These are phyloP conservation scores for Harpagoxenus sublaevis DNA, from an alignment of 2,888 invertebrate genomes.

Conservation along the genomic window DNA sequence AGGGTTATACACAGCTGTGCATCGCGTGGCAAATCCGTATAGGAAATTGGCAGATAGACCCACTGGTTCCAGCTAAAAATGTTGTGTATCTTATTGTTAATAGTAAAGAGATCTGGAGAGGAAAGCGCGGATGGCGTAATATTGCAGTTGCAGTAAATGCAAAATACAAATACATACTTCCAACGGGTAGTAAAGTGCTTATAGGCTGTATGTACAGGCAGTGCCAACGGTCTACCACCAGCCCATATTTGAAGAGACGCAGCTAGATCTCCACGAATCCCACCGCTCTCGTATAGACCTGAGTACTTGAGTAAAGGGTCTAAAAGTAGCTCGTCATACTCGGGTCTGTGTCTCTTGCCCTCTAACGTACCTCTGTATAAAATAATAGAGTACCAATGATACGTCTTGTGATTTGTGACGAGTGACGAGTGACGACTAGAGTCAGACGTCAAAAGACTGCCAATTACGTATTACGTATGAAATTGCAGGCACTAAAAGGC, in stretches of 20 bases:
- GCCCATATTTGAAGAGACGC: slow-evolving; percentile 95
- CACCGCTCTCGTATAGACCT: slow-evolving; percentile 94
- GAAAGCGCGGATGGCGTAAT: neutral
- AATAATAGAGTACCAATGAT: neutral
- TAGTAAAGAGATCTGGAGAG: neutral
- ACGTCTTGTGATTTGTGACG: neutral
- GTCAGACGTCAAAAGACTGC: neutral
- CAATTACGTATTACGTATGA: slow-evolving; percentile 12
- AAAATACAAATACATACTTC: slow-evolving; percentile 90
- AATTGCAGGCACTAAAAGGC: neutral
- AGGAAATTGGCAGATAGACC: slow-evolving; percentile 96
- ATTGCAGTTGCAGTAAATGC: neutral
- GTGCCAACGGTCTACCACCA: slow-evolving; percentile 93
- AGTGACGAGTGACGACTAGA: neutral
- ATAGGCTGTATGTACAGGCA: slow-evolving; percentile 96
- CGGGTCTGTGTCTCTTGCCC: slow-evolving; percentile 94
- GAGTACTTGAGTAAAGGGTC: slow-evolving; percentile 97
- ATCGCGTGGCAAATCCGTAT: slow-evolving; percentile 95
- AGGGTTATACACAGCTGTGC: slow-evolving; percentile 95
- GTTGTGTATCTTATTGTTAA: neutral
- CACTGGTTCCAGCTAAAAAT: slow-evolving; percentile 97
- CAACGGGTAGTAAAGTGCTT: slow-evolving; percentile 97
- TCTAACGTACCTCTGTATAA: slow-evolving; percentile 95
- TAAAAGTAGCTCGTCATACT: slow-evolving; percentile 94
- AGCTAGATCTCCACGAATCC: slow-evolving; percentile 92